Conservation (phyloP, 2,888 invertebrate species). For the Tipula unca region DNA sequence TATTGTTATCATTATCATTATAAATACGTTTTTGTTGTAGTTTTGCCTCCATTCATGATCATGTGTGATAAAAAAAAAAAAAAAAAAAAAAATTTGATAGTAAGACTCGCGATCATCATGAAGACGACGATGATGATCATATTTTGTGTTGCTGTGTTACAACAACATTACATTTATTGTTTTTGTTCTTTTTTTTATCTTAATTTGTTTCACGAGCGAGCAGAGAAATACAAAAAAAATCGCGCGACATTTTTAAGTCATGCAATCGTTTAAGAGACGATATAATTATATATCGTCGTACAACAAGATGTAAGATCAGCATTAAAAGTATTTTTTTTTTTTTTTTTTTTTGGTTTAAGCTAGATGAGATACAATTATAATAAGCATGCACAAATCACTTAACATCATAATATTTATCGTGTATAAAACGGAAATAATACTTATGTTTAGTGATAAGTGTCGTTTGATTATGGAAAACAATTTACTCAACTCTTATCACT, state of each 20-base stretch:
- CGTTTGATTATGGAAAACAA: neutral
- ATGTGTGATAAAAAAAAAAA: neutral
- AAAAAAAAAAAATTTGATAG: neutral
- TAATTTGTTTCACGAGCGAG: conserved; percentile 4
- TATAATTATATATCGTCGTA: neutral
- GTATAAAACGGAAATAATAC: neutral
- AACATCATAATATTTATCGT: neutral
- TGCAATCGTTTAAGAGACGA: conserved; percentile 8
- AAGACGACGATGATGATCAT: neutral
- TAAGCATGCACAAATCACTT: neutral
- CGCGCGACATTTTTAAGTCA: conserved; percentile 14
- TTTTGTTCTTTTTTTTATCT: neutral
- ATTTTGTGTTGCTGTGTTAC: neutral
- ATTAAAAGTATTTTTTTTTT: neutral
- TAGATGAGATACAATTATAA: neutral
- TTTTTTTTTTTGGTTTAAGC: no score
- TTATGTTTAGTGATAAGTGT: neutral
- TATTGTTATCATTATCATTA: conserved; percentile 4
- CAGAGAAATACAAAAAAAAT: neutral
- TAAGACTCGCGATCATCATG: neutral
- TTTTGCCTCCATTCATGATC: conserved; percentile 4
- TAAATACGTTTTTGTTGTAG: neutral
- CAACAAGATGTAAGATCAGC: neutral
- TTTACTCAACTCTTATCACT: neutral
- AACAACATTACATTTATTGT: neutral